Evolutionary conservation across 1,140 invertebrate species (phyloP), one percentile per base, ranked within the genome.

Genomic region (Centruroides vittatus): DNA sequence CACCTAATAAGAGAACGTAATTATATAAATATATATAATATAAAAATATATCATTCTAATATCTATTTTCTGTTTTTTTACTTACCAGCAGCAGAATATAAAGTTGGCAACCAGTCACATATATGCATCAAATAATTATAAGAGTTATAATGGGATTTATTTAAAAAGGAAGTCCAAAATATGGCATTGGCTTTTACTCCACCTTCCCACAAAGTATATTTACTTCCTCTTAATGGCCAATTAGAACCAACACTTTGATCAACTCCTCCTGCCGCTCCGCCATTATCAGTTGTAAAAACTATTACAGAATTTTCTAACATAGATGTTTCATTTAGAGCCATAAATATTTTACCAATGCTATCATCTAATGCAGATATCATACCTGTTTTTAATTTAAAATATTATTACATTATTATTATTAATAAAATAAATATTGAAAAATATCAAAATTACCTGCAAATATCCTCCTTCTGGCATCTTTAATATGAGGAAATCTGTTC

Each of bases 251-350:
- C 58, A n/a, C 59, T 65, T 23, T 50, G 10, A 55, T 65, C 59
- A 41, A 65, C 57, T 13, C 64, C 64, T 57, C 49, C 74, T 57
- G 73, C 74, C 0, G 91, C 86, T 0, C 89, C 91, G 7, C 91
- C 91, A 72, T 94, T 94, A 71, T 94, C 91, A 1, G 86, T 86
- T 4, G 82, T 84, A 72, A 94, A 93, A 7, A 93, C 69, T 13
- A 94, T 83, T 3, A 94, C 80, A 12, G 82, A 83, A 69, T 92
- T 80, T 34, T 83, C 67, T 11, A 93, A 72, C 78, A 92, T 82
- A 0, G 78, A 73, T 35, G 74, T 75, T 1, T 76, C 70, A 4
- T 78, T 67, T 47, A 97, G 71, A 7, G 87, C 82, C 46, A 81
- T 70, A 3, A 92, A 81, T n/a, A 95, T 83, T 6, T 73, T 69